phyloP scores from a whole-genome alignment of 2,888 invertebrate genomes.

The Chrysolina americana region DNA sequence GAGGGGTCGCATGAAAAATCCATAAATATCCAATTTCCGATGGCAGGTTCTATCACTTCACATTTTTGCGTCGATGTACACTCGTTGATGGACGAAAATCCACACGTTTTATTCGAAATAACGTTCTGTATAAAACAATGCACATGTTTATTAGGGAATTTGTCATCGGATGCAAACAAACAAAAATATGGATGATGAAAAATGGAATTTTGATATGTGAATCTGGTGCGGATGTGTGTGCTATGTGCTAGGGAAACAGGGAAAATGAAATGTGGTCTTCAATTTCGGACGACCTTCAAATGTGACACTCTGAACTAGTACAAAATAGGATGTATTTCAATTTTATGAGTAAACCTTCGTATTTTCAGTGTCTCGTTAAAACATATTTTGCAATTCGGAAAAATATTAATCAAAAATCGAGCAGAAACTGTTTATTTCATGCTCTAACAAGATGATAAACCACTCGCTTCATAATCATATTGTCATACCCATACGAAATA shows the following conservation, averaged over 20 bases:
- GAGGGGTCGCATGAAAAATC: slow-evolving; percentile 9
- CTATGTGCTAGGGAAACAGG: background rate
- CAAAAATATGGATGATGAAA: slow-evolving; percentile 6
- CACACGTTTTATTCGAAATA: background rate
- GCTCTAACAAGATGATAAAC: too few species aligned
- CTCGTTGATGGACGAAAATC: slow-evolving; percentile 34
- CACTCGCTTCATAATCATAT: too few species aligned
- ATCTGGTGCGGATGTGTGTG: slow-evolving; percentile 7
- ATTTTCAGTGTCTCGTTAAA: too few species aligned
- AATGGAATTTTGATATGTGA: slow-evolving; percentile 15
- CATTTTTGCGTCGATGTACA: slow-evolving; percentile 37
- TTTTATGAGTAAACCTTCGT: too few species aligned
- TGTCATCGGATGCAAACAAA: slow-evolving; percentile 6
- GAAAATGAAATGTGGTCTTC: too few species aligned
- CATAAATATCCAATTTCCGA: slow-evolving; percentile 28
- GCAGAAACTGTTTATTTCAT: too few species aligned
- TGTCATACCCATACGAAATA: too few species aligned
- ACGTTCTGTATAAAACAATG: slow-evolving; percentile 25
- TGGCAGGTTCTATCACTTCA: slow-evolving; percentile 30
- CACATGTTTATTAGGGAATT: slow-evolving; percentile 16
- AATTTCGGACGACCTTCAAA: too few species aligned
- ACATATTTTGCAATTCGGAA: too few species aligned
- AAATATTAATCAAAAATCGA: too few species aligned
- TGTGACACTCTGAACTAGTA: too few species aligned
- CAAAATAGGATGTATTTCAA: too few species aligned